A percentile compares a stretch with the other conserved stretches of the same genome.
Conservation (phyloP, 2,888 invertebrate species). For the Cinara cedri region DNA sequence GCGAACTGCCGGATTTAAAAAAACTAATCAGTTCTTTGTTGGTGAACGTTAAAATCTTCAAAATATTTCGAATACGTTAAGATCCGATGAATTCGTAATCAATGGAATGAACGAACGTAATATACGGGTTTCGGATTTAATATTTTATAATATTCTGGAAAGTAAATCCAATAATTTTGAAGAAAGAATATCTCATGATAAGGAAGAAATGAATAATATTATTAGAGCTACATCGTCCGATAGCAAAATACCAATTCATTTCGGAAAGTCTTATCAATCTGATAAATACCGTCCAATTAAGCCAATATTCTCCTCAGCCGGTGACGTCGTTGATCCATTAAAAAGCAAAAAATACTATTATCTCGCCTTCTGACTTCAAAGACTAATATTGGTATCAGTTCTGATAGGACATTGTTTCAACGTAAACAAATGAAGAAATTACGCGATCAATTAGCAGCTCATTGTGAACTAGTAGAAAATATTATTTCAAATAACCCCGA, state of each 20-base stretch:
- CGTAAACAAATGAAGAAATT: neutral
- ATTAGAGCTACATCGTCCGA: neutral
- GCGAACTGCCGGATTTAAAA: slow-evolving; percentile 3
- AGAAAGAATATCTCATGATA: slow-evolving; percentile 9
- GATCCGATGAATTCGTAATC: neutral
- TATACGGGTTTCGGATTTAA: neutral
- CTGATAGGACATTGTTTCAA: neutral
- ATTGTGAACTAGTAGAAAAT: neutral
- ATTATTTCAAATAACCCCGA: neutral
- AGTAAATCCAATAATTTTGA: neutral
- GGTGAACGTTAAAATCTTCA: neutral
- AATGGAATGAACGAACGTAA: slow-evolving; percentile 16
- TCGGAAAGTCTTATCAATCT: neutral
- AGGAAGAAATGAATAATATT: neutral
- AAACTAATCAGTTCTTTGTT: slow-evolving; percentile 6
- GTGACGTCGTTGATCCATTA: neutral
- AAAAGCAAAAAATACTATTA: slow-evolving; percentile 7
- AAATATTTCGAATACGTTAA: neutral
- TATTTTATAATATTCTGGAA: slow-evolving; percentile 22
- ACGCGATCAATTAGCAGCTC: neutral
- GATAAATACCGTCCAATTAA: slow-evolving; percentile 8
- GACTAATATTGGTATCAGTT: slow-evolving; percentile 8
- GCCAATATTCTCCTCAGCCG: neutral
- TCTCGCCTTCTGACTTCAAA: neutral
- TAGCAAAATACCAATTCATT: neutral